Evolutionary conservation across 2,888 invertebrate genomes (phyloP).

Genomic region (Microdon myrmicae): DNA sequence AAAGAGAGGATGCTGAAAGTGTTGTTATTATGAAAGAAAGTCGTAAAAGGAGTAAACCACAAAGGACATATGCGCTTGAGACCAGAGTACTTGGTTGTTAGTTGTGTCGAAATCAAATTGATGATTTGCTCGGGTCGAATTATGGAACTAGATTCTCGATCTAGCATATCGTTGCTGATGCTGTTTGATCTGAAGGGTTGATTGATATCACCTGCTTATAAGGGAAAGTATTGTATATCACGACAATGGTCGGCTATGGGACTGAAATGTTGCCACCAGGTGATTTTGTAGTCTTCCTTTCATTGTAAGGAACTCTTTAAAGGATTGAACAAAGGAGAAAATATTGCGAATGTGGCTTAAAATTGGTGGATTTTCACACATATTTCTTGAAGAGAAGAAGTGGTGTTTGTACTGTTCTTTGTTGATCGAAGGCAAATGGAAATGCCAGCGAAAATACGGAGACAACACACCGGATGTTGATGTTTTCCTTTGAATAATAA

Average conservation of each 20-base stretch:
- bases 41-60: conserved; percentile 43
- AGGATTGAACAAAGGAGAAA: conserved; percentile 14
- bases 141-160: neutral
- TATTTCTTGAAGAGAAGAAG: conserved; percentile 2
- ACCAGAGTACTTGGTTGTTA: conserved; percentile 4
- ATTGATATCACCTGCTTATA: conserved; percentile 31
- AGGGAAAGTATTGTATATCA: conserved; percentile 24
- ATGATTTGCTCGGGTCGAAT: conserved; percentile 10
- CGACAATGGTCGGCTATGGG: neutral
- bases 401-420: neutral
- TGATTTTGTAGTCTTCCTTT: conserved; percentile 1
- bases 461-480: too few species aligned
- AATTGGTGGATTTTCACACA: conserved; percentile 5
- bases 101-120: neutral
- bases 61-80: conserved; percentile 36
- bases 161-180: conserved; percentile 9
- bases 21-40: conserved; percentile 15
- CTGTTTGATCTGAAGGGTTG: conserved; percentile 4
- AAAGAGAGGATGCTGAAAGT: conserved; percentile 19
- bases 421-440: too few species aligned
- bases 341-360: neutral
- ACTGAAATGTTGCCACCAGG: conserved; percentile 15
- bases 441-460: too few species aligned
- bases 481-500: too few species aligned
- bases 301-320: neutral